phyloP scores from a whole-genome alignment of 2,888 invertebrate species.

The Sturmia bella region DNA sequence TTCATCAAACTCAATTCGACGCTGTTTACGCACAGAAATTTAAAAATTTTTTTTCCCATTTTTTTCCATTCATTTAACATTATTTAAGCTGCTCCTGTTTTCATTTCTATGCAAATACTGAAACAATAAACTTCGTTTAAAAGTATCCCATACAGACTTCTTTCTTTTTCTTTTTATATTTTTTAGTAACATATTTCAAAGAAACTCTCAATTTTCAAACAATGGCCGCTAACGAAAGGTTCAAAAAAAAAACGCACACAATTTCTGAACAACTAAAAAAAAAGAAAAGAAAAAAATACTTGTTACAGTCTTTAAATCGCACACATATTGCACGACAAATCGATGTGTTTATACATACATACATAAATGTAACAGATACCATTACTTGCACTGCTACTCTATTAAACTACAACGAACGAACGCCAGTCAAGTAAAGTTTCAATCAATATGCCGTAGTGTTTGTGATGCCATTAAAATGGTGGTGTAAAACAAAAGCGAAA shows the following conservation, averaged over 20 bases:
- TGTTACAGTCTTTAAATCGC: background rate
- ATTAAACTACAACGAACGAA: slow-evolving; percentile 42
- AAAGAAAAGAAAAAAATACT: background rate
- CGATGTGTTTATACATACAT: background rate
- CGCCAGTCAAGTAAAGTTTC: slow-evolving; percentile 26
- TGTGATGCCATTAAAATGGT: background rate
- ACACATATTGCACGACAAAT: background rate
- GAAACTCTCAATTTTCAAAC: slow-evolving; percentile 32
- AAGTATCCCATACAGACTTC: slow-evolving; percentile 1
- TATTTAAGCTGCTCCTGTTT: background rate
- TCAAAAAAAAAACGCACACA: background rate
- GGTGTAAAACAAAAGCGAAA: background rate
- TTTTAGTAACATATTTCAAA: slow-evolving; percentile 29
- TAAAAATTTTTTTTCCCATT: no score
- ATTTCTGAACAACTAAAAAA: background rate
- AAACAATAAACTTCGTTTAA: slow-evolving; percentile 18
- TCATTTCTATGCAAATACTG: slow-evolving; percentile 4
- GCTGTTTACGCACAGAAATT: no score
- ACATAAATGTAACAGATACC: slow-evolving; percentile 14
- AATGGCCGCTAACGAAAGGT: slow-evolving; percentile 15
- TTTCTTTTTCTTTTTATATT: background rate
- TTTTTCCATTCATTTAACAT: background rate
- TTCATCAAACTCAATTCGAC: no score
- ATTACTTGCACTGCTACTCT: slow-evolving; percentile 35
- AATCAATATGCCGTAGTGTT: background rate